Evolutionary conservation across 2,797 vertebrate species (phyloP), one percentile per base, ranked within the genome.

Genomic region (Sparidentex hasta): DNA sequence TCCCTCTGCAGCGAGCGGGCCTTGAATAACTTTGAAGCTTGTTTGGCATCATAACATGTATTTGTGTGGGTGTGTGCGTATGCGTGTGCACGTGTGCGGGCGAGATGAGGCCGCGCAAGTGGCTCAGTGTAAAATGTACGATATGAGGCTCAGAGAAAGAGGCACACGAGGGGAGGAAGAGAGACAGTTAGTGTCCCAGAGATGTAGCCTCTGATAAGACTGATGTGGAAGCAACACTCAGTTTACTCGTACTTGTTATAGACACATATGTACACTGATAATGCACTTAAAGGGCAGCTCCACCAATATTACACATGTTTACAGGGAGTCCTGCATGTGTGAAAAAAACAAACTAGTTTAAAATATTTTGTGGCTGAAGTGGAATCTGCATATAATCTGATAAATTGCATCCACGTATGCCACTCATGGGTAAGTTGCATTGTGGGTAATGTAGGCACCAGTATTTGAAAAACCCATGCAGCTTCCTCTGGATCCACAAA

Each of bases 21-120:
- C 88, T 92, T 81, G 90, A 84, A 86, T 92, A 91, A 93, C 93
- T 93, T 90, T 82, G 88, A 90, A 84, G 88, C 90, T 87, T 81
- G 85, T 91, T 93, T 92, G 90, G 91, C 90, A 92, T 92, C 89
- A 85, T 70, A 90, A 87, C 82, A 71, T 81, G 81, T 52, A 56
- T 87, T 79, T 78, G 81, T 85, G 81, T 87, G 82, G 29, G 82
- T 68, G 59, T 65, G 77, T 51, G 66, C 23, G 77, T 68, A 56
- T 67, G 38, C 9, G 38, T 11, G 38, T 11, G 9, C 38, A 2
- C 38, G 78, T 29, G 55, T 41, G 68, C 7, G 63, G 43, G 66
- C 23, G 9, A 59, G 71, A 68, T 14, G 8, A 38, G 44, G 68
- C 73, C 64, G 80, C 72, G 82, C 82, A 88, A 88, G 72, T 71